Evolutionary conservation across 2,888 invertebrate species (phyloP).

Genomic region (Leucophenga maculata): DNA sequence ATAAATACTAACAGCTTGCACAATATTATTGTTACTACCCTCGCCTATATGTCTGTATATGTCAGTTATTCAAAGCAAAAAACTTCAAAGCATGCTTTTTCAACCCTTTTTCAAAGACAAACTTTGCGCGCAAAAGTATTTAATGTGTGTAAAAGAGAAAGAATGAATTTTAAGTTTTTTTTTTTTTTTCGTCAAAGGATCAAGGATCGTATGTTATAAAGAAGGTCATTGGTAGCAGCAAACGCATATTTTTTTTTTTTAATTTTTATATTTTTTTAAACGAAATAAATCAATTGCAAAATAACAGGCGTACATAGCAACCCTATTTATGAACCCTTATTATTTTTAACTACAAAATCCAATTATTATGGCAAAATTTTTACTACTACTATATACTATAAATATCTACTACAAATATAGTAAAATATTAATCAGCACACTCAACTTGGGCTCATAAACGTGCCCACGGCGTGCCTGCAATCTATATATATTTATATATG

Average conservation of each 20-base stretch:
- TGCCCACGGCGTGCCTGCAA: too few relatives aligned
- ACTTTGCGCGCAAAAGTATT: constrained; percentile 34
- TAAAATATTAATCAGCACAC: background rate
- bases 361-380: constrained; percentile 1
- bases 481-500: too few relatives aligned
- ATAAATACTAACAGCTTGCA: too few relatives aligned
- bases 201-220: too few relatives aligned
- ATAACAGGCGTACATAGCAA: constrained; percentile 9
- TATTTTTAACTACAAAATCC: background rate
- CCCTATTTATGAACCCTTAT: background rate
- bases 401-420: background rate
- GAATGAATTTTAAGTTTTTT: background rate
- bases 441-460: too few relatives aligned
- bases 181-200: background rate
- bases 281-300: constrained; percentile 26
- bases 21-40: too few relatives aligned
- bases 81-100: constrained; percentile 37
- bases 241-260: background rate
- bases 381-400: background rate
- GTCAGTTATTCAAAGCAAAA: constrained; percentile 38
- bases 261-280: background rate
- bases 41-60: constrained; percentile 17
- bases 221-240: background rate
- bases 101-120: constrained; percentile 52
- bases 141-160: background rate